Evolutionary conservation across 2,113 vertebrate genomes (phyloP), one percentile per base, ranked within the genome.

Genomic region (Prionailurus viverrinus): DNA sequence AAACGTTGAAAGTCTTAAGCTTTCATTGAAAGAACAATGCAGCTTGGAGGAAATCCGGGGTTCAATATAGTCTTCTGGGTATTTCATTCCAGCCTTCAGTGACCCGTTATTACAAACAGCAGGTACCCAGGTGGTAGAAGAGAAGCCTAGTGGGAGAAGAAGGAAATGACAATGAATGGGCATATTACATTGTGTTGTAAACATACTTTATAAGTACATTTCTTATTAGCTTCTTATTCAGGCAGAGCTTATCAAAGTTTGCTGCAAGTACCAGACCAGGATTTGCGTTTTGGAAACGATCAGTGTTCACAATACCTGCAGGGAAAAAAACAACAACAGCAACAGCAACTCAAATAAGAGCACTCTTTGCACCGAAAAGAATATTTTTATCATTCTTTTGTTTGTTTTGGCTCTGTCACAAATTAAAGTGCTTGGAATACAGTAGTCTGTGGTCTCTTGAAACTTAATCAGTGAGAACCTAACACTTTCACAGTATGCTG

Each of bases 361-460:
- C 63, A 89, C 85, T 82, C 63, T 91, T 97, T 84, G 87, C 86
- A 93, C 94, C 74, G 51, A 76, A 97, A 98, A 98, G 69, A 94
- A 97, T 97, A 94, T 96, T 94, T 97, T 98, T 98, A 86, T 98
- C 97, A 97, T 98, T 96, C 96, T 97, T 97, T 98, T 98, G 92
- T 98, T 98, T 98, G 83, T 98, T 98, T 98, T 97, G 97, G 71
- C 97, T 98, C 97, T 98, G 98, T 98, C 94, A 94, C 97, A 97
- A 97, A 98, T 98, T 98, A 97, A 99, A 98, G 90, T 98, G 98
- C 96, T 98, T 98, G 98, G 98, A 98, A 99, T 98, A 97, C 98
- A 98, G 94, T 98, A 97, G 94, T 98, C 98, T 98, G 98, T 98
- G 98, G 97, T 98, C 98, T 98, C 98, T 98, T 98, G 97, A 97